Conservation (phyloP, 2,113 vertebrate species). For the Marmota monax region DNA sequence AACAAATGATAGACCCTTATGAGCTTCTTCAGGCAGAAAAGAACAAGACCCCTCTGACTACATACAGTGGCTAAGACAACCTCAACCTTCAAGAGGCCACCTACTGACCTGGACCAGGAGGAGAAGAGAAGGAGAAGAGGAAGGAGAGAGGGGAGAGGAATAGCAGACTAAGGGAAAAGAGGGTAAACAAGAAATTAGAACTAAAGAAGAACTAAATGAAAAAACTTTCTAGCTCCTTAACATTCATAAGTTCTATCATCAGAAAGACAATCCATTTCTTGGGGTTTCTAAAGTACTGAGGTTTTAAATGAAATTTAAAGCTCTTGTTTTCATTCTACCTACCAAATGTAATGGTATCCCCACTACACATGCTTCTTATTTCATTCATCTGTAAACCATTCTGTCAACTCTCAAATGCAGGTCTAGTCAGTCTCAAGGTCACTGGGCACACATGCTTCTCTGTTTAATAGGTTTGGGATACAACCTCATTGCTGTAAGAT, state of each 20-base stretch:
- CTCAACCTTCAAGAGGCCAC: neutral
- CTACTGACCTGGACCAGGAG: neutral
- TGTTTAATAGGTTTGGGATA: slow-evolving; percentile 77
- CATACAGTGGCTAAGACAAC: neutral
- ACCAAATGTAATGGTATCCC: slow-evolving; percentile 81
- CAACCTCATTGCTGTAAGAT: slow-evolving; percentile 58
- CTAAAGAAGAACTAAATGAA: neutral
- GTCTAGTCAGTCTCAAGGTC: slow-evolving; percentile 81
- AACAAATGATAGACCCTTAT: neutral
- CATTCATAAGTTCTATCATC: slow-evolving; percentile 55
- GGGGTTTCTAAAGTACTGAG: neutral
- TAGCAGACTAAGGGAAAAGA: neutral
- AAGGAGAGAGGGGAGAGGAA: neutral
- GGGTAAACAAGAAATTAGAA: neutral
- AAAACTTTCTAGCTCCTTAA: slow-evolving; percentile 5
- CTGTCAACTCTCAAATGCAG: slow-evolving; percentile 81
- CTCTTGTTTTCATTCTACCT: slow-evolving; percentile 81
- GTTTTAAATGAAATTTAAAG: slow-evolving; percentile 74
- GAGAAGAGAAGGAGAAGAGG: neutral
- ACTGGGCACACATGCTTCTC: slow-evolving; percentile 77
- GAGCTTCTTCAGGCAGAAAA: neutral
- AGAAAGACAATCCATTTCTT: slow-evolving; percentile 61
- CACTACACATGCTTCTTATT: slow-evolving; percentile 87
- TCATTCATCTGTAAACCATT: slow-evolving; percentile 84
- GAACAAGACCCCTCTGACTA: neutral